phyloP scores from a whole-genome alignment of 2,888 invertebrate genomes.

The Geophilus truncorum region DNA sequence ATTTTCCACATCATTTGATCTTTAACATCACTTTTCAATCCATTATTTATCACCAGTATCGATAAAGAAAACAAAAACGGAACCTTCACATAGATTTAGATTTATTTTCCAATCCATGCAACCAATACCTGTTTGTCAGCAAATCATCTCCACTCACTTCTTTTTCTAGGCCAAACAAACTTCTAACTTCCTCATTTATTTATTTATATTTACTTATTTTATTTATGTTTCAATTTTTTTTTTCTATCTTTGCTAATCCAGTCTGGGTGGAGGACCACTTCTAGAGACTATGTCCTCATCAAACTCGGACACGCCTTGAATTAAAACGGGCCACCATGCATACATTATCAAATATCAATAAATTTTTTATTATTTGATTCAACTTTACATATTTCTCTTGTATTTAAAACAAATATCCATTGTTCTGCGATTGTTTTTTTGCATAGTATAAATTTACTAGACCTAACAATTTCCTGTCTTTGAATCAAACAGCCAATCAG shows the following conservation, averaged over 20 bases:
- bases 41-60: too few species aligned
- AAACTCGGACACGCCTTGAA: constrained; percentile 2
- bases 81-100: neutral
- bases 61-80: neutral
- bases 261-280: constrained; percentile 1
- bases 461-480: constrained; percentile 14
- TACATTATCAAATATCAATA: neutral
- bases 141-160: neutral
- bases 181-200: neutral
- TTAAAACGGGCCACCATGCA: neutral
- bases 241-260: neutral
- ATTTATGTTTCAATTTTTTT: neutral
- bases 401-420: neutral
- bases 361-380: neutral
- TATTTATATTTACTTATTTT: neutral
- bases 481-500: neutral
- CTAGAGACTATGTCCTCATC: neutral
- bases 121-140: neutral
- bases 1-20: too few species aligned
- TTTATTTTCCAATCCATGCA: neutral
- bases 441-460: neutral
- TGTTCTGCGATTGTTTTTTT: neutral
- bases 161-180: neutral
- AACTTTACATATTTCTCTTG: neutral
- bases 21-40: too few species aligned